Percentiles rank a stretch among this genome's conserved stretches.
Evolutionary conservation across 2,113 vertebrate species (phyloP).

Genomic region (Glaucidium brasilianum): DNA sequence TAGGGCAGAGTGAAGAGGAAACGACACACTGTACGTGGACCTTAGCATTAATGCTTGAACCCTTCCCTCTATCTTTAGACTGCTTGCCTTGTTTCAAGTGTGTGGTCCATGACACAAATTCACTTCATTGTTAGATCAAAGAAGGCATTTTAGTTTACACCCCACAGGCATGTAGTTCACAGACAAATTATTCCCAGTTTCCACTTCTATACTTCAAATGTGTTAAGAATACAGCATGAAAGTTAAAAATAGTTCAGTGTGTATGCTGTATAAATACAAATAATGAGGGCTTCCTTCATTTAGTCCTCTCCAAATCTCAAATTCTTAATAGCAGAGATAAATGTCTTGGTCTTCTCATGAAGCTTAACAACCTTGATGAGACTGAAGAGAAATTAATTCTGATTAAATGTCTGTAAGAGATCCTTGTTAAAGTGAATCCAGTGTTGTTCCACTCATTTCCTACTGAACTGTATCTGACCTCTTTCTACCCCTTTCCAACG

Average conservation of each 20-base stretch:
- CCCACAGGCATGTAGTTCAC: conserved; percentile 39
- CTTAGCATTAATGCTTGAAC: neutral
- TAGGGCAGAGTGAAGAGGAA: neutral
- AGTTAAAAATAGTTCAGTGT: conserved; percentile 9
- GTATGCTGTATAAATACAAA: conserved; percentile 5
- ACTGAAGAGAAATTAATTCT: conserved; percentile 22
- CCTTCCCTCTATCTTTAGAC: neutral
- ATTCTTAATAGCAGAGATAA: conserved; percentile 15
- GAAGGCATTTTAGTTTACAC: conserved; percentile 30
- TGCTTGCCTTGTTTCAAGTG: conserved; percentile 15
- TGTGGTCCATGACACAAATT: conserved; percentile 51
- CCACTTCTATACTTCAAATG: conserved; percentile 26
- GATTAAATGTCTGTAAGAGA: neutral
- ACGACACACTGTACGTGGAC: neutral
- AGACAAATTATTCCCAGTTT: conserved; percentile 60
- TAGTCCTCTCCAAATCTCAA: neutral
- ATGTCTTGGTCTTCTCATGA: neutral
- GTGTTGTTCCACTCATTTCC: neutral
- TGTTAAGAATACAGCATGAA: conserved; percentile 20
- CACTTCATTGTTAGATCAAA: conserved; percentile 51
- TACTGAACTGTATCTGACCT: conserved; percentile 7
- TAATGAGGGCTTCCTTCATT: neutral
- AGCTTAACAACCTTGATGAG: conserved; percentile 34
- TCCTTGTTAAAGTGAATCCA: neutral
- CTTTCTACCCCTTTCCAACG: neutral